Evolutionary conservation across 2,888 invertebrate genomes (phyloP).

Genomic region (Candidula unifasciata): DNA sequence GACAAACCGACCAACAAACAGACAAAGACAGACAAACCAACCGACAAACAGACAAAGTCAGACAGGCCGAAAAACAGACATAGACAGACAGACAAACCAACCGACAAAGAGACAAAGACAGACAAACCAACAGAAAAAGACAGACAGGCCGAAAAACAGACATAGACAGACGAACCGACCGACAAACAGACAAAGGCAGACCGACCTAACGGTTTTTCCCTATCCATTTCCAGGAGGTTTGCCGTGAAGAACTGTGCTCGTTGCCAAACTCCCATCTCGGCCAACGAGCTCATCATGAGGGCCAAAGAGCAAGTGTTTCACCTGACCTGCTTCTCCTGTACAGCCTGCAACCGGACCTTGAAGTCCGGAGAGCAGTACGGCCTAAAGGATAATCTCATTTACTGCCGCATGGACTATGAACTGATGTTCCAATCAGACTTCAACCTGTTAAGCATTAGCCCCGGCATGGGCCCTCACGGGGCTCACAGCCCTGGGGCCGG

Average conservation of each 20-base stretch:
- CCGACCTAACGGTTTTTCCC: not conserved
- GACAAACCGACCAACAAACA: too few species aligned
- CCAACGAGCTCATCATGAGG: conserved; percentile 93
- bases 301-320: conserved; percentile 92
- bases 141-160: too few species aligned
- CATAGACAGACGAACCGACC: not conserved
- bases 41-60: too few species aligned
- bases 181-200: not conserved
- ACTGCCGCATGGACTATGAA: conserved; percentile 90
- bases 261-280: conserved; percentile 89
- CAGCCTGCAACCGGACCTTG: conserved; percentile 88
- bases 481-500: conserved; percentile 50
- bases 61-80: too few species aligned
- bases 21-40: too few species aligned
- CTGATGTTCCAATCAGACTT: conserved; percentile 78
- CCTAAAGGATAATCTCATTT: conserved; percentile 88
- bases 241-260: conserved; percentile 90
- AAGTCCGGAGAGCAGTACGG: conserved; percentile 95
- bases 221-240: conserved; percentile 84
- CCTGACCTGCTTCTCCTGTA: conserved; percentile 92
- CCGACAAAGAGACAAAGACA: too few species aligned
- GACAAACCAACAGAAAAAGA: too few species aligned
- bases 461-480: conserved; percentile 57
- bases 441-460: conserved; percentile 58
- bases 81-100: too few species aligned